Evolutionary conservation across 35 echinoderm and acorn worm genomes (phyloP), one percentile per base, ranked within the genome.

Genomic region (Apostichopus japonicus): DNA sequence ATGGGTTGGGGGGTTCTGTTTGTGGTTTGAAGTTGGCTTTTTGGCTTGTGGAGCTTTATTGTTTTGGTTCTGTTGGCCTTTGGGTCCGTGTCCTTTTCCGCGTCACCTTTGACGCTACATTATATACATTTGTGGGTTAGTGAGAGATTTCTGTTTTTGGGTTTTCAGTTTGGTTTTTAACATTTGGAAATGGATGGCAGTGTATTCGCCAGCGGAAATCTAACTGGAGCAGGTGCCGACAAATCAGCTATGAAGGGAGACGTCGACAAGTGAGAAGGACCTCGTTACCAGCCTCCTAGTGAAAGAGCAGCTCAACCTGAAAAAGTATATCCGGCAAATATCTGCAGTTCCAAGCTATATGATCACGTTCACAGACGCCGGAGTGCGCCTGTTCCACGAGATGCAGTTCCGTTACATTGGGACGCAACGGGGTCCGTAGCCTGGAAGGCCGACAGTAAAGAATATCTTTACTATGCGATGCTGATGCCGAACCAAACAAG

Each of bases 401-500:
- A 8, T 87, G 59, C 83, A 24, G 54, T 58, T 6, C 83, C 83
- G 6, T 17, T 87, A 11, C 83, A 87, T 1, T 87, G 83, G 83
- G 83, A 87, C n/a, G 83, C 83, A 57, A 87, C 83, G 10, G 83
- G 83, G 52, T 59, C 56, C 13, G 55, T 87, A 61, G 83, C 55
- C 11, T 87, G 56, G 83, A 87, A 87, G 22, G 54, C 23, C 10
- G 83, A 23, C 6, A 55, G 11, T 13, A 83, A 83, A 56, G 54
- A 87, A 87, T 59, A 61, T 22, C 56, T 87, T 8, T 87, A 87
- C 22, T 87, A 87, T 22, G 10, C 83, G 10, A 87, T 87, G 7
- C 4, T 87, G 1, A 87, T 87, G 52, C 83, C 83, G 2, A 87
- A 87, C 55, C 83, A 16, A 22, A 21, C 54, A 87, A 9, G 56